Evolutionary conservation across 2,797 vertebrate genomes (phyloP).

Genomic region (Echeneis naucrates): DNA sequence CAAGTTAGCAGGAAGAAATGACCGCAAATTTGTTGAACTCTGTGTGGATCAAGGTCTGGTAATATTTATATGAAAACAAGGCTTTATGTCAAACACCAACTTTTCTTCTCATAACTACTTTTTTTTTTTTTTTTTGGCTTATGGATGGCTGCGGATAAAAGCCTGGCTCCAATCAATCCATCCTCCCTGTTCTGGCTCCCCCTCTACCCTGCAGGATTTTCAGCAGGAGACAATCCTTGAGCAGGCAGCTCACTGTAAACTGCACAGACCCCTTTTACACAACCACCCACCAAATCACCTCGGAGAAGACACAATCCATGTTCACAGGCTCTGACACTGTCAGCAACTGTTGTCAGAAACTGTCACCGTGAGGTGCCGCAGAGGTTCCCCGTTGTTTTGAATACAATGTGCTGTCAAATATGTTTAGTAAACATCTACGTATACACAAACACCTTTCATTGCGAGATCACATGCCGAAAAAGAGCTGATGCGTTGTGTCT

Average conservation of each 20-base stretch:
- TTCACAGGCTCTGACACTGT: conserved; percentile 60
- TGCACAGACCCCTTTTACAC: conserved; percentile 49
- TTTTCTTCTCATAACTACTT: conserved; percentile 5
- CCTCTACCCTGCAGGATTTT: conserved; percentile 22
- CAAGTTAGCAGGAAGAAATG: conserved; percentile 40
- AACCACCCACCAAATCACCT: conserved; percentile 37
- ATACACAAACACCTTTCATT: conserved; percentile 61
- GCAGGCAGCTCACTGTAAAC: conserved; percentile 37
- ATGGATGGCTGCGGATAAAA: conserved; percentile 18
- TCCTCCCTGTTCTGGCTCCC: conserved; percentile 1
- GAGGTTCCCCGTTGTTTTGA: conserved; percentile 66
- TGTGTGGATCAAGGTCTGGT: conserved; percentile 25
- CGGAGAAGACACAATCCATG: conserved; percentile 36
- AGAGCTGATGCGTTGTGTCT: conserved; percentile 64
- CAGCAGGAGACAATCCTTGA: conserved; percentile 40
- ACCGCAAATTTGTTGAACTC: conserved; percentile 20
- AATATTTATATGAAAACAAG: conserved; percentile 15
- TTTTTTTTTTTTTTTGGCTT: conserved; percentile 16
- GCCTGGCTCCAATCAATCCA: conserved; percentile 32
- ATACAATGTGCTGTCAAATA: conserved; percentile 70
- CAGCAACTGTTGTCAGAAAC: conserved; percentile 68
- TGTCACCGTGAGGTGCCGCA: conserved; percentile 63
- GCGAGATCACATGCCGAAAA: conserved; percentile 56
- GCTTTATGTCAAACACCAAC: conserved; percentile 14
- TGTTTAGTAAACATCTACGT: conserved; percentile 66